phyloP scores from a whole-genome alignment of 2,113 vertebrate species.

The Mesembrinibis cayennensis region DNA sequence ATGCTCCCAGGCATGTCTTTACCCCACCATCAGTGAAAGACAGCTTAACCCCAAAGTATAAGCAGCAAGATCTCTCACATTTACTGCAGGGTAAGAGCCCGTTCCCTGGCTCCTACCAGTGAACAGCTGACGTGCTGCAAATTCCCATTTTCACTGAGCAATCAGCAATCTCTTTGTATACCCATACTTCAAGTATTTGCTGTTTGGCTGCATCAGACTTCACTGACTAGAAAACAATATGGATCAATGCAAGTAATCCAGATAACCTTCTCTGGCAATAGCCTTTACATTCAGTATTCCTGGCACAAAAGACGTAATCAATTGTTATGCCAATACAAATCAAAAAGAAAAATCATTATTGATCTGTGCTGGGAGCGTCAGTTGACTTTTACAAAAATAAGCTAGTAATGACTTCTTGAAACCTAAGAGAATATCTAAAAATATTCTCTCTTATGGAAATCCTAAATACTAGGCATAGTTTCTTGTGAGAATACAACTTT shows the following conservation, averaged over 20 bases:
- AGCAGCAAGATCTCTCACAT: not conserved
- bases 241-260: not conserved
- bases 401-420: not conserved
- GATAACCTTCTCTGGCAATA: not conserved
- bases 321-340: not conserved
- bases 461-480: constrained; percentile 26
- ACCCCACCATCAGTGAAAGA: not conserved
- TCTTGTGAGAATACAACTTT: not conserved
- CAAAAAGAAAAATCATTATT: not conserved
- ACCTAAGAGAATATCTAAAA: constrained; percentile 9
- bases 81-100: not conserved
- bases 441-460: not conserved
- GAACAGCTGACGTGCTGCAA: not conserved
- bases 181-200: not conserved
- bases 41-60: not conserved
- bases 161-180: not conserved
- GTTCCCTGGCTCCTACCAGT: not conserved
- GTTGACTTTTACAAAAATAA: constrained; percentile 1
- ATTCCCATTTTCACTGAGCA: not conserved
- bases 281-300: not conserved
- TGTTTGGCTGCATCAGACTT: not conserved
- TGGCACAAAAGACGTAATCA: not conserved
- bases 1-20: not conserved
- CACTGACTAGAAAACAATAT: not conserved
- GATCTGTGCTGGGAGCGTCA: not conserved